These are phyloP conservation scores for Phaenicophaeus curvirostris DNA, from an alignment of 2,797 vertebrate genomes.

Conservation along the genomic window DNA sequence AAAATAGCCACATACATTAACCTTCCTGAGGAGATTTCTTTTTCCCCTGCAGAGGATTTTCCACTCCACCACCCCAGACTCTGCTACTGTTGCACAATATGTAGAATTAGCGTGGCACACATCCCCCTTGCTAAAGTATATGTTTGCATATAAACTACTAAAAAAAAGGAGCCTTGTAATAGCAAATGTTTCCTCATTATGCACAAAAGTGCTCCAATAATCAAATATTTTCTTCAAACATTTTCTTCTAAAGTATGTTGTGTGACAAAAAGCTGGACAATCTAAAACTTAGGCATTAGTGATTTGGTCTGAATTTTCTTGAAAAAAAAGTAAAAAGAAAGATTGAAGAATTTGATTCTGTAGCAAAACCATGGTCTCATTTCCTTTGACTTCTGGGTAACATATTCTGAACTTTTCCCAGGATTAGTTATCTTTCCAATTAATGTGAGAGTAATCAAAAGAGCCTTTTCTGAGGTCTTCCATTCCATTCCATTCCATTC, in stretches of 20 bases:
- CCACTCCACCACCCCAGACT: neutral
- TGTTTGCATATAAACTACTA: neutral
- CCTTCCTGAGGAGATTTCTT: neutral
- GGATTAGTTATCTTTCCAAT: neutral
- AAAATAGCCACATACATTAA: neutral
- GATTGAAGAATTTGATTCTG: neutral
- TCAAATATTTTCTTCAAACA: neutral
- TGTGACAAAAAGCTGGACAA: neutral
- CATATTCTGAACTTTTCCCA: neutral
- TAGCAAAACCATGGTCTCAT: neutral
- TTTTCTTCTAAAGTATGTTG: neutral
- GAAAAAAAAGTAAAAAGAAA: neutral
- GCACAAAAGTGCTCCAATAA: neutral
- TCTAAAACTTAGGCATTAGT: neutral
- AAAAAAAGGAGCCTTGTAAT: neutral
- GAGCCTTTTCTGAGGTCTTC: neutral
- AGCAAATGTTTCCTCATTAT: neutral
- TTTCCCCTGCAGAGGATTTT: neutral
- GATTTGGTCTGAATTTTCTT: neutral
- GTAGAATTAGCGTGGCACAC: neutral
- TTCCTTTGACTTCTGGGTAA: neutral
- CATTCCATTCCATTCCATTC: neutral
- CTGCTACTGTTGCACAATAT: neutral
- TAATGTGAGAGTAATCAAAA: neutral
- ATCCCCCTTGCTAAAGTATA: neutral